A percentile compares a stretch with the other conserved stretches of the same genome.
These are phyloP conservation scores for Sorex araneus DNA, from an alignment of 2,113 vertebrate species.

Conservation along the genomic window DNA sequence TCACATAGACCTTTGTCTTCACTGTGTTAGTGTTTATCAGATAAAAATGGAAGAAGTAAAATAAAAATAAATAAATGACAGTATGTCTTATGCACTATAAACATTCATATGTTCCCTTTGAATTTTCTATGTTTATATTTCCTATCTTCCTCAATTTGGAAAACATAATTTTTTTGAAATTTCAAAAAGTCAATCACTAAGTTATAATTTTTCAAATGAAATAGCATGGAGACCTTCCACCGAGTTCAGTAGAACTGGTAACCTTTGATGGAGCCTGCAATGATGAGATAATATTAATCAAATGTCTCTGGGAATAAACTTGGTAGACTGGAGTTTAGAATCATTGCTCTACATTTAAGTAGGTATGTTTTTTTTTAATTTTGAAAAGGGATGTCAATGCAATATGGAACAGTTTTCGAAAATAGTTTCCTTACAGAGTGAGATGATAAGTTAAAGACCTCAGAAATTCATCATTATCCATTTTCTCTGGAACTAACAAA, in stretches of 20 bases:
- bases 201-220: conserved; percentile 82
- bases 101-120: conserved; percentile 47
- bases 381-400: conserved; percentile 82
- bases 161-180: conserved; percentile 75
- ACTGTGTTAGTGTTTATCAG: conserved; percentile 30
- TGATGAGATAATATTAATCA: conserved; percentile 82
- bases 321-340: conserved; percentile 83
- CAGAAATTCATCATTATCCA: conserved; percentile 82
- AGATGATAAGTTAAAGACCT: conserved; percentile 87
- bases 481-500: conserved; percentile 83
- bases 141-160: conserved; percentile 75
- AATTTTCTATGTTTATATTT: conserved; percentile 48
- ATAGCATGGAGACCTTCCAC: conserved; percentile 75
- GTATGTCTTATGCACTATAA: conserved; percentile 53
- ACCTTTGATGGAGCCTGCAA: conserved; percentile 86
- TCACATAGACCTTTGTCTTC: background rate
- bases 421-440: conserved; percentile 78
- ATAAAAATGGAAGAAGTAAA: conserved; percentile 44
- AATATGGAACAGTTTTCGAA: conserved; percentile 83
- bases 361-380: conserved; percentile 73
- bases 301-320: conserved; percentile 79
- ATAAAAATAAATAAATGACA: conserved; percentile 37
- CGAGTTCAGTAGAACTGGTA: conserved; percentile 80
- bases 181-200: conserved; percentile 78
- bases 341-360: conserved; percentile 79